phyloP scores from a whole-genome alignment of 2,797 vertebrate species.

The Smutsia temminckii region DNA sequence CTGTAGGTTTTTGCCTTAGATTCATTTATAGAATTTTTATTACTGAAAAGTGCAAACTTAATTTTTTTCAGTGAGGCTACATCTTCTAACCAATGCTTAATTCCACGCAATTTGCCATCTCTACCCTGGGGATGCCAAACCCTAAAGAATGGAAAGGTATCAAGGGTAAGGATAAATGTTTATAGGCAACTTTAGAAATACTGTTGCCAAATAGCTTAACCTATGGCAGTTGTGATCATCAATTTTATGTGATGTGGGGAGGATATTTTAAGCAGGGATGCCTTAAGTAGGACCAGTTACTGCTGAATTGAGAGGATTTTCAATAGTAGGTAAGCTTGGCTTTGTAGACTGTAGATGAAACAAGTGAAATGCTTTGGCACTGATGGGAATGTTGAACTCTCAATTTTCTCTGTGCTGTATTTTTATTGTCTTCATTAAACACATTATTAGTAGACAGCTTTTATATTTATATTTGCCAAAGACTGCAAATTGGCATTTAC shows the following conservation, averaged over 20 bases:
- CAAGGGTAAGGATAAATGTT: constrained; percentile 32
- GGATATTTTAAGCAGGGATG: background rate
- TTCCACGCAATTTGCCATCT: background rate
- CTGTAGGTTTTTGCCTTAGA: constrained; percentile 53
- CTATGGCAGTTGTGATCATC: background rate
- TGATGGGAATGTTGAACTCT: background rate
- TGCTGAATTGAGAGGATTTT: background rate
- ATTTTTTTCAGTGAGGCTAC: background rate
- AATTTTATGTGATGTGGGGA: background rate
- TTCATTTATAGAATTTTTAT: constrained; percentile 71
- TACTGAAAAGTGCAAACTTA: constrained; percentile 32
- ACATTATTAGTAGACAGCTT: constrained; percentile 17
- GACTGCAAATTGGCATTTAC: constrained; percentile 8
- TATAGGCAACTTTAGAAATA: background rate
- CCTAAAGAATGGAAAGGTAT: background rate
- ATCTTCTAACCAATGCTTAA: constrained; percentile 28
- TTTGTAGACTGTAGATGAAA: background rate
- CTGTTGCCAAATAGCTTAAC: background rate
- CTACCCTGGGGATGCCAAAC: background rate
- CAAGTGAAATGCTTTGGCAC: constrained; percentile 12
- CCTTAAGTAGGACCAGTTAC: background rate
- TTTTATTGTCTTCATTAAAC: constrained; percentile 44
- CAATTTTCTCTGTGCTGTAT: background rate
- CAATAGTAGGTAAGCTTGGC: background rate
- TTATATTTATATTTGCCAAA: constrained; percentile 42